phyloP scores from a whole-genome alignment of 2,888 invertebrate genomes.

The Pyralis farinalis region DNA sequence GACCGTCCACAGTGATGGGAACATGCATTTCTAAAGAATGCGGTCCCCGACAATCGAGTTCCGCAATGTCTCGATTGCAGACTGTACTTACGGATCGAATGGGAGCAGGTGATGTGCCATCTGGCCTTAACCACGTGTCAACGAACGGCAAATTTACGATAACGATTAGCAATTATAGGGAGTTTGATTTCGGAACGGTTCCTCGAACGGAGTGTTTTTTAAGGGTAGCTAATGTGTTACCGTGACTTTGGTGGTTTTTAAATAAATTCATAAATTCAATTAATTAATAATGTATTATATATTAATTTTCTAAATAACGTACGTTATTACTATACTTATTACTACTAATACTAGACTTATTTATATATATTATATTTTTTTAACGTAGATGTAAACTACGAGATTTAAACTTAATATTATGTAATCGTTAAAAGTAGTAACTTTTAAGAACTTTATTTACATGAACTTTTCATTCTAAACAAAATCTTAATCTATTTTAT shows the following conservation, averaged over 20 bases:
- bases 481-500: too few relatives aligned
- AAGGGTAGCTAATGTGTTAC: constrained; percentile 12
- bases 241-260: constrained; percentile 11
- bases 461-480: too few relatives aligned
- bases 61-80: constrained; percentile 44
- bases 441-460: too few relatives aligned
- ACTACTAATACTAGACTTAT: too few relatives aligned
- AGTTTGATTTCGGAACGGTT: constrained; percentile 42
- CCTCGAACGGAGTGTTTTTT: constrained; percentile 28
- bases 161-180: constrained; percentile 48
- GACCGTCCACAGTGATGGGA: constrained; percentile 53
- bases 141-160: constrained; percentile 36
- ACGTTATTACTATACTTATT: too few relatives aligned
- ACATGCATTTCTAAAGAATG: constrained; percentile 54
- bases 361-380: too few relatives aligned
- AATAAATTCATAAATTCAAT: constrained; percentile 2
- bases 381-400: too few relatives aligned
- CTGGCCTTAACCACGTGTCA: constrained; percentile 66
- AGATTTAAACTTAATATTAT: too few relatives aligned
- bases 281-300: too few relatives aligned
- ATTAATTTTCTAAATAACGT: too few relatives aligned
- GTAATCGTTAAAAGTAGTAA: too few relatives aligned
- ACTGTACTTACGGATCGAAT: constrained; percentile 26
- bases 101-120: constrained; percentile 64
- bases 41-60: constrained; percentile 50